Evolutionary conservation across 2,888 invertebrate genomes (phyloP).

Genomic region (Andrena flavipes): DNA sequence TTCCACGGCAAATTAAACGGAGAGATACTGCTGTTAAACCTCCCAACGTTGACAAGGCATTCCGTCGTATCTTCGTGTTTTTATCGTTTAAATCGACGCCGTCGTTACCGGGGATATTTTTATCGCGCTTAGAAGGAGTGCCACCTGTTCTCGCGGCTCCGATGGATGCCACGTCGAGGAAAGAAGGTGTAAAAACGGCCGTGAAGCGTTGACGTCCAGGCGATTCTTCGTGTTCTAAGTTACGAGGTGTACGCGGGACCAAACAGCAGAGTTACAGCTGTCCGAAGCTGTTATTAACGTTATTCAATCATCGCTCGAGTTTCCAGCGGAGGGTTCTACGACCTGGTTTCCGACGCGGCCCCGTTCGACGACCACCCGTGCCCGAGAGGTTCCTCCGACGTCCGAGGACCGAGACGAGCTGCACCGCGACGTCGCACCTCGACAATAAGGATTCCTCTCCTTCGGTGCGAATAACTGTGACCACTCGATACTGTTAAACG

Average conservation of each 20-base stretch:
- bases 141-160: conserved; percentile 38
- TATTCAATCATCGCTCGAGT: conserved; percentile 76
- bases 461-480: conserved; percentile 2
- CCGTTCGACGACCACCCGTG: conserved; percentile 47
- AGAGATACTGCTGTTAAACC: conserved; percentile 46
- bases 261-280: conserved; percentile 66
- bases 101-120: conserved; percentile 47
- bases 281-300: conserved; percentile 77
- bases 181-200: conserved; percentile 48
- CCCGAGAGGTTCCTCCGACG: conserved; percentile 16
- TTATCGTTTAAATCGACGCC: conserved; percentile 28
- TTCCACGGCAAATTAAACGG: conserved; percentile 51
- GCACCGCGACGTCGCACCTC: background rate
- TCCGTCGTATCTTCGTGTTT: conserved; percentile 30
- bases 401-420: background rate
- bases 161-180: conserved; percentile 8
- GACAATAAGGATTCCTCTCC: conserved; percentile 11
- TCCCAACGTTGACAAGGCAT: conserved; percentile 34
- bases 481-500: conserved; percentile 6
- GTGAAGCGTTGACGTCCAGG: conserved; percentile 31
- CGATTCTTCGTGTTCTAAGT: conserved; percentile 36
- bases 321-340: conserved; percentile 35
- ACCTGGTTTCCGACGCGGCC: conserved; percentile 34
- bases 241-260: conserved; percentile 57
- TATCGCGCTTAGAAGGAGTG: conserved; percentile 43